Evolutionary conservation across 1,140 invertebrate genomes (phyloP), one percentile per base, ranked within the genome.

Genomic region (Drosophila virilis): DNA sequence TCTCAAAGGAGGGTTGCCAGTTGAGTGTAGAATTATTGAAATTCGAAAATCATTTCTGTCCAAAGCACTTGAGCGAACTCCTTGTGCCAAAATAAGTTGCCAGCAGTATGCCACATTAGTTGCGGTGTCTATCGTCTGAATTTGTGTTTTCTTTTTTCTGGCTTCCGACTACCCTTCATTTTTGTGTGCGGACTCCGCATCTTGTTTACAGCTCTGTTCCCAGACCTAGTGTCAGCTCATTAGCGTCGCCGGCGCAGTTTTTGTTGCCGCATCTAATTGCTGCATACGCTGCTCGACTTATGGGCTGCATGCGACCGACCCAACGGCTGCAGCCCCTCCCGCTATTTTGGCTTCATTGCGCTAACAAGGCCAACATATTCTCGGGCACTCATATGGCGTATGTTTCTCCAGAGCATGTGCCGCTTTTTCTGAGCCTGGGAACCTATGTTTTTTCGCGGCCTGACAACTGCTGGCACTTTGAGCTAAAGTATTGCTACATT

Each of bases 321-420:
- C 28, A 28, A 35, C 43, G 58, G 32, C 33, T 38, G 52, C 46
- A 57, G 8, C 64, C 51, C 46, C 13, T 65, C 8, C 50, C 51
- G 12, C 58, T 12, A 45, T 70, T 70, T 67, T 72, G 58, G 61
- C 77, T 51, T 70, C 52, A 62, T 60, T 79, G 89, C 83, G 62
- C 83, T 73, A 85, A 91, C 84, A 89, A 91, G 84, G 83, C 71
- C 73, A 91, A 82, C 89, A 89, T 91, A 91, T 91, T 91, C 78
- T 91, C 55, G 71, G 37, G 62, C 61, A 78, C 75, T 84, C 38
- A 57, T 40, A 73, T 77, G 80, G 60, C 84, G 84, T 89, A 89
- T 89, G 84, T 81, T 86, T 40, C 48, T 38, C 35, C n/a, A n/a
- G 43, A 37, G 33, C 67, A 55, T 70, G 52, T 72, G 55, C n/a